These are phyloP conservation scores for Morpho helenor DNA, from an alignment of 2,888 invertebrate species.

Conservation along the genomic window DNA sequence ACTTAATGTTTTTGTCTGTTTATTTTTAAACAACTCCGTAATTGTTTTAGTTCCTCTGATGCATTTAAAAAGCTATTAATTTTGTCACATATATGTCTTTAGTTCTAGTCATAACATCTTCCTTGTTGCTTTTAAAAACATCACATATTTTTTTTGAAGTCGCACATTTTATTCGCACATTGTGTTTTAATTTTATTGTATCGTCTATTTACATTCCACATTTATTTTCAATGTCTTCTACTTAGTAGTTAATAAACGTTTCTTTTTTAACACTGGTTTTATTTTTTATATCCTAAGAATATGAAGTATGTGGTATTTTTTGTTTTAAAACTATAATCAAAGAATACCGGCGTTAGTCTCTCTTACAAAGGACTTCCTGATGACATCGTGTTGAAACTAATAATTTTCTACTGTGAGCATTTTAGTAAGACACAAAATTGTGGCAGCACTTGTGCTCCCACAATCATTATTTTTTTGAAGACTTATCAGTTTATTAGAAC, in stretches of 20 bases:
- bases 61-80: slow-evolving; percentile 31
- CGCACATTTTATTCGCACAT: slow-evolving; percentile 49
- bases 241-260: slow-evolving; percentile 41
- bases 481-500: no score
- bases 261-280: slow-evolving; percentile 34
- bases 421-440: no score
- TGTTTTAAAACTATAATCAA: no score
- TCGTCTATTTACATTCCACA: slow-evolving; percentile 53
- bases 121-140: slow-evolving; percentile 48
- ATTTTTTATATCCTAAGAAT: slow-evolving; percentile 1
- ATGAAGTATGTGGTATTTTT: no score
- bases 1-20: no score
- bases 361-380: no score
- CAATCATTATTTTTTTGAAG: no score
- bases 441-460: no score
- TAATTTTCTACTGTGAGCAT: no score
- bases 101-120: slow-evolving; percentile 69
- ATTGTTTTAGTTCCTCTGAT: slow-evolving; percentile 18
- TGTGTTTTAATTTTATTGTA: slow-evolving; percentile 32
- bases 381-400: no score
- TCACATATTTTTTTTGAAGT: slow-evolving; percentile 34
- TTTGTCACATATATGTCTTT: slow-evolving; percentile 29
- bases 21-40: no score
- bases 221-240: slow-evolving; percentile 26
- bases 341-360: no score